Evolutionary conservation across 1,140 invertebrate species (phyloP).

Genomic region (Tachypleus tridentatus): DNA sequence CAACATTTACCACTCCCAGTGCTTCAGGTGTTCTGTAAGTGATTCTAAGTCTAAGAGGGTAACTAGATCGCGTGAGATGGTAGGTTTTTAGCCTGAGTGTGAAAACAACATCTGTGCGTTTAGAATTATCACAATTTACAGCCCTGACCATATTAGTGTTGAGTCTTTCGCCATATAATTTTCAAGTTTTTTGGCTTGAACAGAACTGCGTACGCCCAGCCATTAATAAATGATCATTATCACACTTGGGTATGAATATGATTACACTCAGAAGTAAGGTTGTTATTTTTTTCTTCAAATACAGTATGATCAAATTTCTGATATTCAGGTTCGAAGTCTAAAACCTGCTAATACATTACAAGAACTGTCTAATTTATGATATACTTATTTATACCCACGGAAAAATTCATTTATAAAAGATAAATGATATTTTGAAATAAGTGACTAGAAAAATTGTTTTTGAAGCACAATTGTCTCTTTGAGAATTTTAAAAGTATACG

Average conservation of each 20-base stretch:
- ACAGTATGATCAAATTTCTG: background rate
- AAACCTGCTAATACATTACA: background rate
- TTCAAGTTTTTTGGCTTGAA: background rate
- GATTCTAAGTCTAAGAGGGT: background rate
- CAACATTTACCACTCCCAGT: constrained; percentile 99
- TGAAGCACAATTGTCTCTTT: too few relatives aligned
- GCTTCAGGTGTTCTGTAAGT: constrained; percentile 89
- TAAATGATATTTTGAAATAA: too few relatives aligned
- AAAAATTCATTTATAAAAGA: too few relatives aligned
- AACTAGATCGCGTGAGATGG: too few relatives aligned
- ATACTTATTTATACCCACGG: too few relatives aligned
- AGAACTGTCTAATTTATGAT: too few relatives aligned
- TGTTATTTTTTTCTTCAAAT: background rate
- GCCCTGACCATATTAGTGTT: background rate
- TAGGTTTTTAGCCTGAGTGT: too few relatives aligned
- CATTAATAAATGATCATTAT: too few relatives aligned
- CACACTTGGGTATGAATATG: too few relatives aligned
- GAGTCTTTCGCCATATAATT: background rate
- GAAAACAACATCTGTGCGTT: background rate
- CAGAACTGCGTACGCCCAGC: background rate
- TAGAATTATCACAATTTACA: background rate
- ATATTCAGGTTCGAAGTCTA: background rate
- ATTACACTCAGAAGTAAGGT: too few relatives aligned
- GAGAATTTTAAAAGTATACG: too few relatives aligned
- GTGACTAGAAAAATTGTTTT: too few relatives aligned